Percentiles rank a stretch among this genome's conserved stretches.
phyloP scores from a whole-genome alignment of 2,113 vertebrate species.

The Eubucco bourcierii region DNA sequence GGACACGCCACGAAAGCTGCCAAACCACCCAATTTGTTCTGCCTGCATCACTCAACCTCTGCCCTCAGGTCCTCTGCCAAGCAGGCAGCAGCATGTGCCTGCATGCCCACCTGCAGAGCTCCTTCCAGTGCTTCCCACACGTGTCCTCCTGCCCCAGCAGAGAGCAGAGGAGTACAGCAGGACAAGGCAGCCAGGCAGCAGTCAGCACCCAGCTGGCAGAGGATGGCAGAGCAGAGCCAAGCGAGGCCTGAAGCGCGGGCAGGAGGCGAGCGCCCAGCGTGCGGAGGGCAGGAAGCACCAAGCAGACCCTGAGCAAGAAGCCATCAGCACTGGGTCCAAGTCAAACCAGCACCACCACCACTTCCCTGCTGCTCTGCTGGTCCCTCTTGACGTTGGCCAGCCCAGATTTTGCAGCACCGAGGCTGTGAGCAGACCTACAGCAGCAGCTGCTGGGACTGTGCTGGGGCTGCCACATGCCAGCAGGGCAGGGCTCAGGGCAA shows the following conservation, averaged over 20 bases:
- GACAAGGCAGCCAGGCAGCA: not conserved
- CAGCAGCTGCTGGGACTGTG: not conserved
- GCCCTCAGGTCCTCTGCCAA: not conserved
- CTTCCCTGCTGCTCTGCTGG: not conserved
- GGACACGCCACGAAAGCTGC: not conserved
- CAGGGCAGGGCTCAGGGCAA: not conserved
- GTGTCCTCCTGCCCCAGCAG: not conserved
- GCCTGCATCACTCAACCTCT: not conserved
- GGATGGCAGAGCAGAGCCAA: not conserved
- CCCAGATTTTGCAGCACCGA: not conserved
- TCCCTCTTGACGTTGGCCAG: not conserved
- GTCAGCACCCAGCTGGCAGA: not conserved
- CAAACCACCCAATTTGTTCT: not conserved
- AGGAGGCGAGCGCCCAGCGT: not conserved
- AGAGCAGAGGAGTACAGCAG: not conserved
- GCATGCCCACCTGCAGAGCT: accelerated
- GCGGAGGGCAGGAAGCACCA: accelerated
- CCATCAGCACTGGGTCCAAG: not conserved
- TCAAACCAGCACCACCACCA: not conserved
- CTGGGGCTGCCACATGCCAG: accelerated
- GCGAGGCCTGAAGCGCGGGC: accelerated
- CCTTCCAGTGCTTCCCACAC: accelerated
- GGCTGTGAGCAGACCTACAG: not conserved
- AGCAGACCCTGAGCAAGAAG: not conserved
- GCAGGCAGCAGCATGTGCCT: not conserved